phyloP scores from a whole-genome alignment of 2,113 vertebrate species.

The Turnix velox region DNA sequence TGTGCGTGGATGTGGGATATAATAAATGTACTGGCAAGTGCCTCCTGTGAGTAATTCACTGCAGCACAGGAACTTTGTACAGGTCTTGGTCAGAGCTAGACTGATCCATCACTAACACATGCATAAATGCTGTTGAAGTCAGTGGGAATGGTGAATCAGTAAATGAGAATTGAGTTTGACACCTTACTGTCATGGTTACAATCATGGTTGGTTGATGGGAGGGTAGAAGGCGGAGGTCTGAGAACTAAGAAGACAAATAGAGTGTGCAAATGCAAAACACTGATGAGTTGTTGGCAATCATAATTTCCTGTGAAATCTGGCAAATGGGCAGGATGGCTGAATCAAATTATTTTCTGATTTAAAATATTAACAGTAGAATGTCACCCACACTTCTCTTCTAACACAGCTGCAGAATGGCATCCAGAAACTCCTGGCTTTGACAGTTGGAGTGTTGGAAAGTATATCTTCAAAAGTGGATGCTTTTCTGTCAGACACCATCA shows the following conservation, averaged over 20 bases:
- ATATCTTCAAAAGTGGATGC: neutral
- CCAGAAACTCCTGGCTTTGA: neutral
- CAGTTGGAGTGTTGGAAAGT: neutral
- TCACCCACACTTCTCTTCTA: neutral
- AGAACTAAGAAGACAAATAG: neutral
- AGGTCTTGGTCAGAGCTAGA: neutral
- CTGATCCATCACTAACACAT: neutral
- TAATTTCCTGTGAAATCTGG: slow-evolving; percentile 21
- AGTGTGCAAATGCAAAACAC: neutral
- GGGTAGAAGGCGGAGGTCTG: neutral
- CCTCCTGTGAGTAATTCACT: neutral
- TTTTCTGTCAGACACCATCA: neutral
- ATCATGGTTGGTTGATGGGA: neutral
- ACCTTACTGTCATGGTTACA: neutral
- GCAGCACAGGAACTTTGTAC: neutral
- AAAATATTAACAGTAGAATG: neutral
- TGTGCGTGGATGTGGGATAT: neutral
- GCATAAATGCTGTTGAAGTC: neutral
- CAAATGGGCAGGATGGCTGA: neutral
- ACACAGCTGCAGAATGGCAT: neutral
- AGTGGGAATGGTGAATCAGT: neutral
- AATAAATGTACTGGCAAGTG: neutral
- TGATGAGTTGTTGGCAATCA: neutral
- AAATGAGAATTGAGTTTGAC: neutral
- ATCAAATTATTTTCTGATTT: slow-evolving; percentile 4